Percentiles rank a stretch among this genome's conserved stretches.
phyloP scores from a whole-genome alignment of 2,797 vertebrate genomes.

The Percopsis omiscomaycus region DNA sequence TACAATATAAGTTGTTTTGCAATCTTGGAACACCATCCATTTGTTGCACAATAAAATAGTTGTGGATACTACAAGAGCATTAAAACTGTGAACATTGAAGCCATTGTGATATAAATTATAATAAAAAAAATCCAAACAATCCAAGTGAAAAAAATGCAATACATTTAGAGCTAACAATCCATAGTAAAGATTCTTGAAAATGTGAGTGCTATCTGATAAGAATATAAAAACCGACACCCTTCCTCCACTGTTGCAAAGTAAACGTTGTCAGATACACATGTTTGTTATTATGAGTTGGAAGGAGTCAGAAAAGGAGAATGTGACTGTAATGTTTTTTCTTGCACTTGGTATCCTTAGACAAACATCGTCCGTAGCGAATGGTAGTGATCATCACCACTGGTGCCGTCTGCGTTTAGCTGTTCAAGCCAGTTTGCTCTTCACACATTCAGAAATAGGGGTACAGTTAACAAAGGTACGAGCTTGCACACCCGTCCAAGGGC shows the following conservation, averaged over 20 bases:
- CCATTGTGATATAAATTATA: no score
- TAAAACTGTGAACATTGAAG: no score
- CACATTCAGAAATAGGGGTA: no score
- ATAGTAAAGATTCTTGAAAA: background rate
- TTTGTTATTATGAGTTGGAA: slow-evolving; percentile 42
- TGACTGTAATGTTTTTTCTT: background rate
- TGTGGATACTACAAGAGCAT: no score
- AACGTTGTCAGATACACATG: slow-evolving; percentile 30
- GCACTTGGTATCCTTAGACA: slow-evolving; percentile 6
- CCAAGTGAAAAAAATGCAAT: background rate
- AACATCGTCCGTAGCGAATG: background rate
- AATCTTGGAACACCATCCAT: no score
- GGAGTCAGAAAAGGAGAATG: slow-evolving; percentile 13
- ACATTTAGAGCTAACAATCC: background rate
- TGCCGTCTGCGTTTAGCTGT: slow-evolving; percentile 20
- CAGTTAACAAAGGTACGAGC: no score
- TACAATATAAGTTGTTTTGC: no score
- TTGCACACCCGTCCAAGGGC: no score
- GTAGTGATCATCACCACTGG: slow-evolving; percentile 17
- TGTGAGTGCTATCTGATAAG: slow-evolving; percentile 7
- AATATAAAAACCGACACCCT: slow-evolving; percentile 22
- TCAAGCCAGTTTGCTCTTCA: no score
- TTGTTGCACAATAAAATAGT: no score
- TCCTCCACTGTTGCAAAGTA: slow-evolving; percentile 10
- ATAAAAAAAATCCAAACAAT: no score